Evolutionary conservation across 2,888 invertebrate genomes (phyloP).

Genomic region (Acrobasis suavella): DNA sequence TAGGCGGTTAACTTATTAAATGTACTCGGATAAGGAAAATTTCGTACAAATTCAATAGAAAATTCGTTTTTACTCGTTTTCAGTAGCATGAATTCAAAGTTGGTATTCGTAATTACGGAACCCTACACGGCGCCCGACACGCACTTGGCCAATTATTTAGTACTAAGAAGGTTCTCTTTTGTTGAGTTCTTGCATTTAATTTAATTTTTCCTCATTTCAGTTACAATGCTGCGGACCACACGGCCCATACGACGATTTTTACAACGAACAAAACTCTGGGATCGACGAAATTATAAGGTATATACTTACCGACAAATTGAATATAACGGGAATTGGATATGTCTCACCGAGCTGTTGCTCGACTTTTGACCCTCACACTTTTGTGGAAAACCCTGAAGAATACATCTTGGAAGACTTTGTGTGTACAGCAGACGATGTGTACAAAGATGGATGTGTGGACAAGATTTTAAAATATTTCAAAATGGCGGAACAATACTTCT

Average conservation of each 20-base stretch:
- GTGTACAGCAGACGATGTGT: not conserved
- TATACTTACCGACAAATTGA: not conserved
- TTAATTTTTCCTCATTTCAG: not conserved
- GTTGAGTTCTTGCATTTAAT: not conserved
- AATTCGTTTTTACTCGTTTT: no score
- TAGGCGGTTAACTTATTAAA: no score
- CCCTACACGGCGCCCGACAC: no score
- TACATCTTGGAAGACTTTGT: not conserved
- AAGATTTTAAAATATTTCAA: not conserved
- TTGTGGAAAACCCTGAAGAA: not conserved
- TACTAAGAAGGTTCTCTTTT: no score
- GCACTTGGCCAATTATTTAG: no score
- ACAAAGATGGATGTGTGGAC: not conserved
- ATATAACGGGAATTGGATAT: not conserved
- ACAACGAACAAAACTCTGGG: not conserved
- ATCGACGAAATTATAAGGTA: not conserved
- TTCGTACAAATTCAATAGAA: no score
- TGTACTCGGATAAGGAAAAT: no score
- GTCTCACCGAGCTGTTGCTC: conserved; percentile 5
- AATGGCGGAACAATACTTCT: not conserved
- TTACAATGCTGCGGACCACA: conserved; percentile 1
- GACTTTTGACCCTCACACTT: not conserved
- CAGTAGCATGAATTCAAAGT: no score
- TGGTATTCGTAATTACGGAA: no score
- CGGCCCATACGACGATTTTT: not conserved